Base-by-base conservation (phyloP, 64 coral and sea anemone species). In the Actinia tenebrosa region DNA sequence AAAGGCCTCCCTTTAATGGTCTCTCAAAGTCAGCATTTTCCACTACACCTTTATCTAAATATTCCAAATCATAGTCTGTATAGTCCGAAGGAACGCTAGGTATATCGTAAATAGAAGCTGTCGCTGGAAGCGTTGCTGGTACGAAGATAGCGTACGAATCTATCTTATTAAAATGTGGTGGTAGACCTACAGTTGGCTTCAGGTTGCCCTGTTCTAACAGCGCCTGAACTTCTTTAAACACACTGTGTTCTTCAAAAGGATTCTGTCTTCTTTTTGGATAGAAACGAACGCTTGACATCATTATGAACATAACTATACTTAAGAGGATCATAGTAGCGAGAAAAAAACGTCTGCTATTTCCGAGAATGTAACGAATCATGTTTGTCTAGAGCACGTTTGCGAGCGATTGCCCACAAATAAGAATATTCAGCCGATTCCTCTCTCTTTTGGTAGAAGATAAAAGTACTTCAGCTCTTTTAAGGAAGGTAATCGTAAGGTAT, bases 21-120 rank as follows among this genome's bases (percentile, higher is more conserved):
- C 80, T 83, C 23, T 83, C 80, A 52, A 83, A 53, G 17, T 83
- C 54, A 52, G 14, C 80, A 26, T 83, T 83, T 10, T 53, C 17
- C 8, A 83, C 80, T 22, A 54, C 54, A 20, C 80, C 80, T 53
- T 53, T 58, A 16, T 83, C 80, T 52, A 83, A n/a, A 58, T 83
- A 83, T 2, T 52, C 54, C 15, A 83, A 25, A 0, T 58, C 80
- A 14, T 25, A 83, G 46, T 58, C 45, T 5, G 45, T 53, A 25
- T 83, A 53, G 11, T 83, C 80, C 2, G 80, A 83, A 3, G 80
- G 80, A 9, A 83, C 23, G 53, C 80, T 83, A 10, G 80, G 80
- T 83, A 83, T 83, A 2, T 44, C 45, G 8, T 52, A 16, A 2
- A 30, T 1, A 4, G 80, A 25, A 2, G 18, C 4, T 83, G 80